These are phyloP conservation scores for Calephelis perditalis DNA, from an alignment of 2,888 invertebrate species.

Conservation along the genomic window DNA sequence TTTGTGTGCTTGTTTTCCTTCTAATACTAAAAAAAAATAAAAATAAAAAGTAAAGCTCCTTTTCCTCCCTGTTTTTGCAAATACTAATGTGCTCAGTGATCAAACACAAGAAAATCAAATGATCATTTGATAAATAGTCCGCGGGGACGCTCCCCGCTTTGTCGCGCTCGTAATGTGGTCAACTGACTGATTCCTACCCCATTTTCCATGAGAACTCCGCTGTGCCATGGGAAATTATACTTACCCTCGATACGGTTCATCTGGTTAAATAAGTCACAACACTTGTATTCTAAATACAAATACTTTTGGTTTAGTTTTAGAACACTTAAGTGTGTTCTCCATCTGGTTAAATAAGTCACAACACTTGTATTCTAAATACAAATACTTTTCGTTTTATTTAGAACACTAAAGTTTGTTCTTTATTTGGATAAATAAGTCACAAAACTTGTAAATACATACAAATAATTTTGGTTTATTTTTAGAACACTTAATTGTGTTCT, in stretches of 20 bases:
- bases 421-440: no score
- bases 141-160: constrained; percentile 49
- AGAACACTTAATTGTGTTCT: no score
- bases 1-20: background rate
- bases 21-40: constrained; percentile 14
- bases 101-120: constrained; percentile 80
- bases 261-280: constrained; percentile 24
- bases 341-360: constrained; percentile 24
- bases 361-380: constrained; percentile 14
- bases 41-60: constrained; percentile 52
- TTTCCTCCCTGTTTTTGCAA: constrained; percentile 53
- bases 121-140: constrained; percentile 79
- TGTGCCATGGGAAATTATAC: constrained; percentile 52
- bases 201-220: constrained; percentile 32
- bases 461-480: no score
- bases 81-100: constrained; percentile 77
- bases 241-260: constrained; percentile 44
- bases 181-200: constrained; percentile 39
- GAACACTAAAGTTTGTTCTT: background rate
- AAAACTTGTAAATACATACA: no score
- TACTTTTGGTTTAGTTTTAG: no score
- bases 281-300: constrained; percentile 13
- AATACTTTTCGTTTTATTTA: background rate
- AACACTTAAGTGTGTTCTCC: constrained; percentile 5
- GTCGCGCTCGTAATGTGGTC: constrained; percentile 63